Percentiles rank a stretch among this genome's conserved stretches.
Conservation (phyloP, 2,113 vertebrate species). For the Marmota monax region DNA sequence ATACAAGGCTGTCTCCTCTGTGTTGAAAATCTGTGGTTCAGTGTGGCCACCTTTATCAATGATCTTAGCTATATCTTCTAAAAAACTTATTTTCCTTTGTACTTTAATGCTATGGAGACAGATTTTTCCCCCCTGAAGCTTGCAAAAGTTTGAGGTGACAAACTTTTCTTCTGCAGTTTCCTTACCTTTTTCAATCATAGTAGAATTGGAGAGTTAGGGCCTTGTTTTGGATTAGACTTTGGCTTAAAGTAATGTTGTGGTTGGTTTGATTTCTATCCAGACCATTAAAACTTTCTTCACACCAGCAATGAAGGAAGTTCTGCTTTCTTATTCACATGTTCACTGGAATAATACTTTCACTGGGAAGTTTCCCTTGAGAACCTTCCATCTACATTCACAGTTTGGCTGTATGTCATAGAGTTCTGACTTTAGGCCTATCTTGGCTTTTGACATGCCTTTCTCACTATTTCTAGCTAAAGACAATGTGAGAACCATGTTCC, state of each 20-base stretch:
- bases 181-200: not conserved
- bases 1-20: not conserved
- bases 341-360: not conserved
- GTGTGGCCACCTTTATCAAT: not conserved
- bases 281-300: not conserved
- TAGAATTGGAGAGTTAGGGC: not conserved
- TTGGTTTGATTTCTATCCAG: not conserved
- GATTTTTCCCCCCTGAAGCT: not conserved
- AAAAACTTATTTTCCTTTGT: not conserved
- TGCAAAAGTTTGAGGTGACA: not conserved
- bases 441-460: not conserved
- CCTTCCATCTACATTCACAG: not conserved
- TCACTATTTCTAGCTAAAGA: not conserved
- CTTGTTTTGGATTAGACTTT: not conserved
- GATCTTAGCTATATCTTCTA: not conserved
- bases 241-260: not conserved
- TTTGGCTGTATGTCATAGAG: not conserved
- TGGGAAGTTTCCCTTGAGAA: not conserved
- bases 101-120: not conserved
- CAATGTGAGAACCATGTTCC: not conserved
- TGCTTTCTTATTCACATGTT: not conserved
- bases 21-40: not conserved
- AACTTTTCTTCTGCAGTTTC: not conserved
- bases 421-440: not conserved
- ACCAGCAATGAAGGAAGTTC: not conserved